phyloP scores from a whole-genome alignment of 2,888 invertebrate genomes.

The Cheilosia impressa region DNA sequence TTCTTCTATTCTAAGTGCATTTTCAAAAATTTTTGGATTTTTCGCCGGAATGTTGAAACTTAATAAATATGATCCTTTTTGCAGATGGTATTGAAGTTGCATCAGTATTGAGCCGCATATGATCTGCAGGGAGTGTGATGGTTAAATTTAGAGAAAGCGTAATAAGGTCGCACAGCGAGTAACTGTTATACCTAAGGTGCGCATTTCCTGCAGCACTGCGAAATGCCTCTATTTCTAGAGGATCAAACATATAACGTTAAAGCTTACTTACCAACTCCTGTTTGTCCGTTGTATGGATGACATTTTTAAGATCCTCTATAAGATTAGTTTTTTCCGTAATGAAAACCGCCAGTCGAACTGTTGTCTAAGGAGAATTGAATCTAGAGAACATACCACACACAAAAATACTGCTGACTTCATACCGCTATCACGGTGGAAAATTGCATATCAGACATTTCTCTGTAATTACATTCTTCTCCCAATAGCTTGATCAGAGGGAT shows the following conservation, averaged over 20 bases:
- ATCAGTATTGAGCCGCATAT: slow-evolving; percentile 34
- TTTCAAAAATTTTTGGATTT: slow-evolving; percentile 13
- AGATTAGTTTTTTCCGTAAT: slow-evolving; percentile 40
- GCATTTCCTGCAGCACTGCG: too few species aligned
- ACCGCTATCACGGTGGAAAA: slow-evolving; percentile 48
- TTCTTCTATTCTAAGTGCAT: slow-evolving; percentile 12
- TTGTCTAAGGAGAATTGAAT: slow-evolving; percentile 11
- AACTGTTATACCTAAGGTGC: too few species aligned
- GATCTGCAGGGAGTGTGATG: slow-evolving; percentile 5
- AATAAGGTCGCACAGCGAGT: too few species aligned
- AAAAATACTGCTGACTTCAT: background rate
- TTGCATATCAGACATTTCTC: slow-evolving; percentile 22
- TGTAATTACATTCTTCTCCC: slow-evolving; percentile 22
- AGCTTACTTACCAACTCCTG: slow-evolving; percentile 23
- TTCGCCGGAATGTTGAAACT: slow-evolving; percentile 29
- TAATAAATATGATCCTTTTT: slow-evolving; percentile 19
- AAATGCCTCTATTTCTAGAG: too few species aligned
- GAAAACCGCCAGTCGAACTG: slow-evolving; percentile 25
- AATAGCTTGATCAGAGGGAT: slow-evolving; percentile 35
- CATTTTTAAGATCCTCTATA: slow-evolving; percentile 9
- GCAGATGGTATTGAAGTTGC: slow-evolving; percentile 43
- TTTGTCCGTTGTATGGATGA: background rate
- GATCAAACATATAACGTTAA: too few species aligned
- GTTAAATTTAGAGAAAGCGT: too few species aligned
- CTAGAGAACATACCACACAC: background rate